Evolutionary conservation across 2,113 vertebrate genomes (phyloP).

Genomic region (Cynoglossus semilaevis): DNA sequence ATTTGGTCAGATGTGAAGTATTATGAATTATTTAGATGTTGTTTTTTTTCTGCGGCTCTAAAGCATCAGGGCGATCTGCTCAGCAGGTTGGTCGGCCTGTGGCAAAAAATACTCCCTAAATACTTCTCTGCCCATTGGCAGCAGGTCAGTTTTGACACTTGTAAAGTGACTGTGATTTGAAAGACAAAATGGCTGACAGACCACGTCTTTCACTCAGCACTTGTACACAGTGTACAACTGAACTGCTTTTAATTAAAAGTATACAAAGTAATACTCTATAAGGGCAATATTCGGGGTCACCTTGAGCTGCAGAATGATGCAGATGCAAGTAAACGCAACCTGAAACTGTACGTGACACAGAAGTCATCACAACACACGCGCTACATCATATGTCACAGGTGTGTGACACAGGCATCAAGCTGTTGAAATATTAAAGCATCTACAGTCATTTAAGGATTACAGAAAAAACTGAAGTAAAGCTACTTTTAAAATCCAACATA

Average conservation of each 20-base stretch:
- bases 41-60: background rate
- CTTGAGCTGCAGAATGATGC: conserved; percentile 20
- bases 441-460: conserved; percentile 4
- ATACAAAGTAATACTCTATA: background rate
- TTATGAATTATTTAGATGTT: background rate
- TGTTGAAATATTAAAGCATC: conserved; percentile 38
- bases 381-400: conserved; percentile 29
- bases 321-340: conserved; percentile 17
- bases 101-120: conserved; percentile 30
- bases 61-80: conserved; percentile 31
- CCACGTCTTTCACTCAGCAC: conserved; percentile 33
- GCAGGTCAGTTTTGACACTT: conserved; percentile 2
- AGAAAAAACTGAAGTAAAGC: conserved; percentile 31
- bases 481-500: conserved; percentile 46
- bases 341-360: conserved; percentile 26
- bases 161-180: background rate
- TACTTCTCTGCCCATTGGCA: conserved; percentile 4
- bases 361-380: conserved; percentile 23
- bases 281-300: conserved; percentile 27
- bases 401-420: conserved; percentile 29
- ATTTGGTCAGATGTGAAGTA: conserved; percentile 1
- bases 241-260: background rate
- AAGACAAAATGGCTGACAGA: conserved; percentile 48
- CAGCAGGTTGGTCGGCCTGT: conserved; percentile 67
- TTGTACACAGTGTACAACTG: background rate